Evolutionary conservation across 1,140 invertebrate species (phyloP).

Genomic region (Lucilia sericata): DNA sequence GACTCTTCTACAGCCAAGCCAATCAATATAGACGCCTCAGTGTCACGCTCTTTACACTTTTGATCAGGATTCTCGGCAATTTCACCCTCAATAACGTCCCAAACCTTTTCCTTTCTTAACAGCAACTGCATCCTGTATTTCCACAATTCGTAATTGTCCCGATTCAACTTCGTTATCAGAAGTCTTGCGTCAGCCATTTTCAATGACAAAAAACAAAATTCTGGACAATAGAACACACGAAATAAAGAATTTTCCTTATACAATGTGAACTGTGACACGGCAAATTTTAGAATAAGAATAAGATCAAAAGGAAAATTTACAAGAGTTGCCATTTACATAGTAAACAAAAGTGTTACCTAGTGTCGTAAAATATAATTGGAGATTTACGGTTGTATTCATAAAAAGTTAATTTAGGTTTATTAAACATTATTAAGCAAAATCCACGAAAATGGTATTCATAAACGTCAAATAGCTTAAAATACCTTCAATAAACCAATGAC

Average conservation of each 20-base stretch:
- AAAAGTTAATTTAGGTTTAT: too few relatives aligned
- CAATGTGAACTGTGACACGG: not conserved
- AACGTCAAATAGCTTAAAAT: too few relatives aligned
- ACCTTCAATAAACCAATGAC: too few relatives aligned
- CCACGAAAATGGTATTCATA: too few relatives aligned
- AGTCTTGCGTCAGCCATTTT: conserved; percentile 15
- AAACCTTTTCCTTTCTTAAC: not conserved
- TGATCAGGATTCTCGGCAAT: not conserved
- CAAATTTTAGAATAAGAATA: not conserved
- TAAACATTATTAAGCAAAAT: too few relatives aligned
- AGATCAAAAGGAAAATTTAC: not conserved
- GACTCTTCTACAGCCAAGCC: not conserved
- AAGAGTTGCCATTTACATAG: not conserved
- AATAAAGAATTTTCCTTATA: not conserved
- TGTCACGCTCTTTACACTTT: not conserved
- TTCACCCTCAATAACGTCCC: not conserved
- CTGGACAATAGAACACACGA: not conserved
- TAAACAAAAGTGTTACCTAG: conserved; percentile 7
- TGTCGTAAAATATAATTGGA: not conserved
- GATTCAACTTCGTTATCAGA: conserved; percentile 15
- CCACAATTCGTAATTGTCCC: conserved; percentile 14
- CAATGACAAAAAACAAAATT: not conserved
- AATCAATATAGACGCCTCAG: not conserved
- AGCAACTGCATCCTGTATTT: too few relatives aligned
- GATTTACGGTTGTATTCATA: too few relatives aligned